Conservation (phyloP, 2,888 invertebrate species). For the Liodrosophila aerea region DNA sequence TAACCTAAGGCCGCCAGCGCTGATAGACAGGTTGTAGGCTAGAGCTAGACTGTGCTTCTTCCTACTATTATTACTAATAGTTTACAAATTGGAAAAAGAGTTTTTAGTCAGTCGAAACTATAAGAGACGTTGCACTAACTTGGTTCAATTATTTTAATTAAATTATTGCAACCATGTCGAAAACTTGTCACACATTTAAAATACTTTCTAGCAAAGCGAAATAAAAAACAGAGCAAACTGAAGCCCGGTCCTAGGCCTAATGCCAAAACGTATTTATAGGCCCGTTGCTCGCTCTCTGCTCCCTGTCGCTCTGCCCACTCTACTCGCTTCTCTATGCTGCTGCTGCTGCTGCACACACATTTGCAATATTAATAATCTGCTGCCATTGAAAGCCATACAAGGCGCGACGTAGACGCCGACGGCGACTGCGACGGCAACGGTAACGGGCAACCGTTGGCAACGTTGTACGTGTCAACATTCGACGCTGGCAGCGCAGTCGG, state of each 20-base stretch:
- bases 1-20: conserved; percentile 65
- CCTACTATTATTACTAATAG: too few species aligned
- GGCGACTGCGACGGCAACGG: not conserved
- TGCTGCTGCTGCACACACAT: conserved; percentile 32
- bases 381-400: conserved; percentile 77
- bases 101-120: too few species aligned
- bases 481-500: conserved; percentile 53
- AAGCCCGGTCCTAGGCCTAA: conserved; percentile 59
- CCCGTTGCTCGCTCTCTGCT: conserved; percentile 2
- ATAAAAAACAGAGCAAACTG: conserved; percentile 27
- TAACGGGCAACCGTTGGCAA: conserved; percentile 5
- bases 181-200: conserved; percentile 5
- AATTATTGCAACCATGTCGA: not conserved
- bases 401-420: conserved; percentile 58
- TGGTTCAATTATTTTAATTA: not conserved
- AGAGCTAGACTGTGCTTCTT: too few species aligned
- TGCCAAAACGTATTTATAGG: conserved; percentile 70
- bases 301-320: not conserved
- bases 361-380: conserved; percentile 77
- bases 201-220: conserved; percentile 8
- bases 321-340: not conserved
- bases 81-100: too few species aligned
- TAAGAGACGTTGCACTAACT: too few species aligned
- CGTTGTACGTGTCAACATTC: conserved; percentile 71
- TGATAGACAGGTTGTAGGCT: conserved; percentile 44